These are phyloP conservation scores for Hyperoplus lanceolatus DNA, from an alignment of 2,797 vertebrate species.

Conservation along the genomic window DNA sequence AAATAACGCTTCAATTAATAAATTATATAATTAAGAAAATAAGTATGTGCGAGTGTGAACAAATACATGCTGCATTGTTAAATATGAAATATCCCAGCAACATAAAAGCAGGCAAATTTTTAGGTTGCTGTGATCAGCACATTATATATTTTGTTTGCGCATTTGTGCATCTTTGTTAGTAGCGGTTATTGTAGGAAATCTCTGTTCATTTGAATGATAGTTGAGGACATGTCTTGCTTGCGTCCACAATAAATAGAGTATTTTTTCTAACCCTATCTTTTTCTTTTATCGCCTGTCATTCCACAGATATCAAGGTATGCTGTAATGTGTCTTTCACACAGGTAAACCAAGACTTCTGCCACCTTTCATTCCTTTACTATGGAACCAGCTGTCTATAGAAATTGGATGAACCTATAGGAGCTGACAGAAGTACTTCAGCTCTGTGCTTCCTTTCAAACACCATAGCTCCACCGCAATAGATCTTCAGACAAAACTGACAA, in stretches of 20 bases:
- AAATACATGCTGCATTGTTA: neutral
- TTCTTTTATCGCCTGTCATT: slow-evolving; percentile 27
- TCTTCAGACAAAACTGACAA: slow-evolving; percentile 5
- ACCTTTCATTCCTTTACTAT: neutral
- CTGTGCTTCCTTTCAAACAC: neutral
- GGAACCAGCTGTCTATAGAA: neutral
- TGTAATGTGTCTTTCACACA: slow-evolving; percentile 41
- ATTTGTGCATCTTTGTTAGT: neutral
- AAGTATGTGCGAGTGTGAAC: neutral
- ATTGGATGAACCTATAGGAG: slow-evolving; percentile 14
- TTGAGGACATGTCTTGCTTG: neutral
- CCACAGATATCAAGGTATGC: slow-evolving; percentile 14
- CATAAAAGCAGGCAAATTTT: neutral
- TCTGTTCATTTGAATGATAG: neutral
- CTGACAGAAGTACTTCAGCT: neutral
- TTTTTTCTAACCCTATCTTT: neutral
- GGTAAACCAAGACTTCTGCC: slow-evolving; percentile 36
- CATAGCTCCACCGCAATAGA: neutral
- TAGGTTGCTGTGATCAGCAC: neutral
- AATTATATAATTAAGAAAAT: neutral
- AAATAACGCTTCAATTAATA: neutral
- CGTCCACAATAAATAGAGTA: neutral
- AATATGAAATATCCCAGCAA: neutral
- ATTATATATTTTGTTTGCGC: neutral
- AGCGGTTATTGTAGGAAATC: neutral